Percentiles rank a stretch among this genome's conserved stretches.
These are phyloP conservation scores for Chymomyza fuscimana DNA, from an alignment of 2,888 invertebrate genomes.

Conservation along the genomic window DNA sequence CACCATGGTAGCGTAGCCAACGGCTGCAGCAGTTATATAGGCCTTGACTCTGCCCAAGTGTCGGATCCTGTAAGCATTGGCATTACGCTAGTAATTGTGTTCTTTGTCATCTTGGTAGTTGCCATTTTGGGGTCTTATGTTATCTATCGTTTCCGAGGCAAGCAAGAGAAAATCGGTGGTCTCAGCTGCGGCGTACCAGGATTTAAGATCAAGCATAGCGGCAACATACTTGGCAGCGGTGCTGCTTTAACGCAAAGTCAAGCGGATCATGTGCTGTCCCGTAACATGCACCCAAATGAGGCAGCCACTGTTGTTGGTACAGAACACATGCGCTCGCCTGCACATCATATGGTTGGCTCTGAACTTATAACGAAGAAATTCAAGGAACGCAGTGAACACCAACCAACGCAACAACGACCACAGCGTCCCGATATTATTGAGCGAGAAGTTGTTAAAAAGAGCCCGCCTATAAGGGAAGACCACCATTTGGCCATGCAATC, in stretches of 20 bases:
- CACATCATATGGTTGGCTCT: conserved; percentile 88
- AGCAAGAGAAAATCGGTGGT: conserved; percentile 89
- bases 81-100: conserved; percentile 94
- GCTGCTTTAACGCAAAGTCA: conserved; percentile 85
- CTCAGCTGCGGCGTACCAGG: conserved; percentile 85
- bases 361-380: conserved; percentile 93
- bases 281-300: conserved; percentile 86
- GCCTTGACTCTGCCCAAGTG: conserved; percentile 87
- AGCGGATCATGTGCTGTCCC: conserved; percentile 85
- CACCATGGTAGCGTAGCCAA: conserved; percentile 86
- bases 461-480: conserved; percentile 88
- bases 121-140: conserved; percentile 94
- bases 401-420: conserved; percentile 84
- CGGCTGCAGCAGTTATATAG: conserved; percentile 89
- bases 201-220: conserved; percentile 87
- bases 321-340: conserved; percentile 43
- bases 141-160: conserved; percentile 92
- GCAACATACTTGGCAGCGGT: conserved; percentile 85
- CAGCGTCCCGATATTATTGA: conserved; percentile 97
- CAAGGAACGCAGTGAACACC: conserved; percentile 88
- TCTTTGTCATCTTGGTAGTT: conserved; percentile 93
- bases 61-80: conserved; percentile 95
- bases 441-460: conserved; percentile 91
- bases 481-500: conserved; percentile 90
- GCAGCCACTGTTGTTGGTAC: conserved; percentile 82